phyloP scores from a whole-genome alignment of 2,797 vertebrate species.

The Peromyscus eremicus region DNA sequence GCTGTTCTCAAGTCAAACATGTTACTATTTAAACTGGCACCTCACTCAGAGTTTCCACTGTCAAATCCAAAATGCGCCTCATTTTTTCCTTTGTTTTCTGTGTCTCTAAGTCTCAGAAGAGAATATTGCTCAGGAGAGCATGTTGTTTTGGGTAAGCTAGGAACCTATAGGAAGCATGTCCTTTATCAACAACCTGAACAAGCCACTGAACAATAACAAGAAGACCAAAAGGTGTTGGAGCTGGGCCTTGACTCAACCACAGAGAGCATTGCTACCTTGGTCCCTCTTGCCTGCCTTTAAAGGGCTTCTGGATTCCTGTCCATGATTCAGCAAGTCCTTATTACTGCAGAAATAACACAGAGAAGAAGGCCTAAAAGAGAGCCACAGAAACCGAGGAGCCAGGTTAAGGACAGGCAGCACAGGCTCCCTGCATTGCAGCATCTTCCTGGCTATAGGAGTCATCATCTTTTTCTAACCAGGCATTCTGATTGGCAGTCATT shows the following conservation, averaged over 20 bases:
- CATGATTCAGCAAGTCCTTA: conserved; percentile 10
- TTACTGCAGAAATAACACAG: not conserved
- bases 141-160: conserved; percentile 75
- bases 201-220: conserved; percentile 33
- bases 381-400: not conserved
- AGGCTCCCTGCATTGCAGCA: not conserved
- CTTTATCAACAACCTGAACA: conserved; percentile 67
- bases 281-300: not conserved
- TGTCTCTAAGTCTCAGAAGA: conserved; percentile 58
- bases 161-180: conserved; percentile 73
- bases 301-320: not conserved
- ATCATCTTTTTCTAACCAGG: conserved; percentile 14
- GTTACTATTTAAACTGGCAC: conserved; percentile 32
- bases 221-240: not conserved
- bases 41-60: conserved; percentile 55
- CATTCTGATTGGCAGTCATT: conserved; percentile 29
- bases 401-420: not conserved
- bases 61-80: conserved; percentile 63
- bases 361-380: conserved; percentile 1
- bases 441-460: conserved; percentile 6
- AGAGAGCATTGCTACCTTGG: not conserved
- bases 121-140: conserved; percentile 17
- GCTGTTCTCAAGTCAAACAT: conserved; percentile 47
- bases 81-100: conserved; percentile 69
- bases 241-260: conserved; percentile 14